These are phyloP conservation scores for Anarhynchus alexandrinus DNA, from an alignment of 2,113 vertebrate species.

Conservation along the genomic window DNA sequence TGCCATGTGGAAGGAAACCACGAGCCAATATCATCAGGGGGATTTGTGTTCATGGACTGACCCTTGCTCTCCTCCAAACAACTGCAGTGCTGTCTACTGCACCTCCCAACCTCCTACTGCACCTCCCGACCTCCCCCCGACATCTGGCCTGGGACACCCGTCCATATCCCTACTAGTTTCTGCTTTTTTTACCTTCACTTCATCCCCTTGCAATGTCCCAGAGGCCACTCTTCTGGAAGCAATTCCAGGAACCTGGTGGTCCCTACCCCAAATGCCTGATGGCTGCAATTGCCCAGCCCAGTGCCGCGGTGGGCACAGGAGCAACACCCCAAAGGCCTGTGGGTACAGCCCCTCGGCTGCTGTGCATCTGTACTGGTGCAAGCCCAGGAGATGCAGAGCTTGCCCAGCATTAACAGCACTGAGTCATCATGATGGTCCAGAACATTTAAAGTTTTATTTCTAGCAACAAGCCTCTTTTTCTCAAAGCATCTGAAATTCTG, in stretches of 20 bases:
- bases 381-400: not conserved
- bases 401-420: not conserved
- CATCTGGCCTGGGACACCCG: not conserved
- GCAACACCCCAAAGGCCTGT: not conserved
- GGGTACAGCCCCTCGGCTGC: not conserved
- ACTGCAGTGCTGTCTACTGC: accelerated
- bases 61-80: not conserved
- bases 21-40: not conserved
- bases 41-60: not conserved
- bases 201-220: not conserved
- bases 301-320: not conserved
- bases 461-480: not conserved
- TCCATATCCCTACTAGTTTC: not conserved
- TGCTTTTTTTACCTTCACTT: not conserved
- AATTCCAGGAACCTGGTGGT: not conserved
- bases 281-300: not conserved
- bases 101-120: not conserved
- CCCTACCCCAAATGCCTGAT: not conserved
- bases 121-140: accelerated
- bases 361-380: not conserved
- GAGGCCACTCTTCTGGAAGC: not conserved
- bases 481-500: not conserved
- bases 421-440: not conserved
- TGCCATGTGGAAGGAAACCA: not conserved
- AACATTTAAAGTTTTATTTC: not conserved